Base-by-base conservation (phyloP, 1,140 invertebrate genomes). In the Parasteatoda tepidariorum region DNA sequence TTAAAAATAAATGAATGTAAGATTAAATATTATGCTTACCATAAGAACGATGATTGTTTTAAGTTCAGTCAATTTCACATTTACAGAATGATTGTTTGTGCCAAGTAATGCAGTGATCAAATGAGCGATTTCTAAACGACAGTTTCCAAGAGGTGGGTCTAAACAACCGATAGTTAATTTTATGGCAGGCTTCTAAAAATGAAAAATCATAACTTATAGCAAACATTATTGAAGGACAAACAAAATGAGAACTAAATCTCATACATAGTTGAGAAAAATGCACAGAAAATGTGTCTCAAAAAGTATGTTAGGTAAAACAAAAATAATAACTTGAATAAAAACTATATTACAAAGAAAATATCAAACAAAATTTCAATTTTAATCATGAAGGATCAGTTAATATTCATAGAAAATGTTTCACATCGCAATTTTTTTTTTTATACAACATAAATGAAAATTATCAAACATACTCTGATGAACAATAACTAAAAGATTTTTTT, bases 91-190 rank as follows among this genome's bases (percentile, higher is more conserved):
- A 88, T 92, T 93, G 87, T 94, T 93, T 3, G 92, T 92, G 61
- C 90, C 88, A 64, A 96, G 90, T 68, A 96, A 89, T 22, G 92
- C 91, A 54, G 92, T 91, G 78, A 96, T 89, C 81, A 97, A 89
- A 88, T 93, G 93, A 57, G 93, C 91, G 75, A 95, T 92, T 87
- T 94, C 92, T 85, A 96, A 89, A 57, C 95, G 90, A 33, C 93
- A 93, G 87, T 92, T 93, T 34, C 95, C 95, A 86, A 96, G 90
- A 41, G 95, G 94, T 71, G 92, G 92, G 85, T 93, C 91, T 86
- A 95, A 88, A 57, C 90, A 70, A 71, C 92, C 93, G 82, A 91
- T 89, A 30, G 93, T 93, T 64, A 93, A 93, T 86, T 90, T 90
- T 84, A 95, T 91, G 38, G 92, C 85, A 84, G 89, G 87, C 90